Conservation (phyloP, 2,113 vertebrate species). For the Egretta garzetta region DNA sequence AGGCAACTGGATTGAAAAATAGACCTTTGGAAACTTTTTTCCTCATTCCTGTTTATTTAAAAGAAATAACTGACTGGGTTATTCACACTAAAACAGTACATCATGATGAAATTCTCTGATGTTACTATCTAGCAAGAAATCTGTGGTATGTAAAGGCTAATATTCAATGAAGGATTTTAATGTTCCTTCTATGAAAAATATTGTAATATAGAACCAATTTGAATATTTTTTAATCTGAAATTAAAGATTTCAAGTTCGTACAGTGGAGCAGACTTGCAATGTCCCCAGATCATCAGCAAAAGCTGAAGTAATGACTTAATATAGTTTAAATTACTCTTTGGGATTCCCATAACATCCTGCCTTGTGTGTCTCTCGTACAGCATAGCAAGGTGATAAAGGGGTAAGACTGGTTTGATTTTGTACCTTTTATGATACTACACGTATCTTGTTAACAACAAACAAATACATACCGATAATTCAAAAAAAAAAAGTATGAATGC, state of each 20-base stretch:
- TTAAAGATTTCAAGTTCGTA: not conserved
- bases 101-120: not conserved
- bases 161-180: not conserved
- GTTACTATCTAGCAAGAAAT: not conserved
- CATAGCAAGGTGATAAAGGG: not conserved
- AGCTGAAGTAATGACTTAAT: not conserved
- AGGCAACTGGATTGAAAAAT: not conserved
- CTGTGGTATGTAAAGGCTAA: not conserved
- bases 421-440: not conserved
- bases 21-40: not conserved
- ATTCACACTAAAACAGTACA: not conserved
- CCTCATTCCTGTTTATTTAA: not conserved
- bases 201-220: not conserved
- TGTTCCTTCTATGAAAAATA: not conserved
- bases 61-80: not conserved
- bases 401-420: not conserved
- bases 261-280: not conserved
- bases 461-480: not conserved
- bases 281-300: not conserved
- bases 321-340: not conserved
- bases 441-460: not conserved
- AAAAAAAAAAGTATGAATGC: not conserved
- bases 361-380: not conserved
- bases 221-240: not conserved
- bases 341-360: not conserved